Evolutionary conservation across 2,888 invertebrate genomes (phyloP).

Genomic region (Exocentrus adspersus): DNA sequence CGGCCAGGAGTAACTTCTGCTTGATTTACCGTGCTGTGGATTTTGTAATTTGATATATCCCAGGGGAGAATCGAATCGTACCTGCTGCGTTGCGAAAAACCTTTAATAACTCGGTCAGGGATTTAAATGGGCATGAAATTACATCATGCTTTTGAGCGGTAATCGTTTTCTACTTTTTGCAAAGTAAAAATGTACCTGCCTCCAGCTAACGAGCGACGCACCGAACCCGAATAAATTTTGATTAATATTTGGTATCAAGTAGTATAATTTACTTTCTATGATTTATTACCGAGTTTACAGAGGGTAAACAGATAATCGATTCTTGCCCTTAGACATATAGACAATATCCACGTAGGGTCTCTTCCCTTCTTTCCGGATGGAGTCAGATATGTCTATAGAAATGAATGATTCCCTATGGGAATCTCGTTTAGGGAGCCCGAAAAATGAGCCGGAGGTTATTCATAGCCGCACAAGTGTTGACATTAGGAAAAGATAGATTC

Average conservation of each 20-base stretch:
- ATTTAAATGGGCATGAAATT: too few species aligned
- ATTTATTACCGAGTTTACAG: background rate
- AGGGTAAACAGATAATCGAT: slow-evolving; percentile 9
- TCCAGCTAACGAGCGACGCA: background rate
- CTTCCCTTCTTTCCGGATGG: background rate
- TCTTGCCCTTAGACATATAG: background rate
- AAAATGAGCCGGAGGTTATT: too few species aligned
- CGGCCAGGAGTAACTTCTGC: background rate
- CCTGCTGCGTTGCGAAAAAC: too few species aligned
- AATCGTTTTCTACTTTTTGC: too few species aligned
- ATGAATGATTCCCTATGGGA: too few species aligned
- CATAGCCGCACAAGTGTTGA: background rate
- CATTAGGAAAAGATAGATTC: slow-evolving; percentile 11
- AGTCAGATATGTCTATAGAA: background rate
- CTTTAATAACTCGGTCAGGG: too few species aligned
- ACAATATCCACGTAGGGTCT: background rate
- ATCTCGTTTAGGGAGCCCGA: too few species aligned
- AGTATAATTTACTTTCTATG: slow-evolving; percentile 6
- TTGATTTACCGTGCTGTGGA: background rate
- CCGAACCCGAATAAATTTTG: background rate
- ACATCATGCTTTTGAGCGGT: too few species aligned
- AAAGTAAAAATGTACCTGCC: background rate
- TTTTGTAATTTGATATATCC: too few species aligned
- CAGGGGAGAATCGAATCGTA: too few species aligned
- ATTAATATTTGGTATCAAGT: background rate